Conservation (phyloP, 1,140 invertebrate species). For the Oscheius sp. region DNA sequence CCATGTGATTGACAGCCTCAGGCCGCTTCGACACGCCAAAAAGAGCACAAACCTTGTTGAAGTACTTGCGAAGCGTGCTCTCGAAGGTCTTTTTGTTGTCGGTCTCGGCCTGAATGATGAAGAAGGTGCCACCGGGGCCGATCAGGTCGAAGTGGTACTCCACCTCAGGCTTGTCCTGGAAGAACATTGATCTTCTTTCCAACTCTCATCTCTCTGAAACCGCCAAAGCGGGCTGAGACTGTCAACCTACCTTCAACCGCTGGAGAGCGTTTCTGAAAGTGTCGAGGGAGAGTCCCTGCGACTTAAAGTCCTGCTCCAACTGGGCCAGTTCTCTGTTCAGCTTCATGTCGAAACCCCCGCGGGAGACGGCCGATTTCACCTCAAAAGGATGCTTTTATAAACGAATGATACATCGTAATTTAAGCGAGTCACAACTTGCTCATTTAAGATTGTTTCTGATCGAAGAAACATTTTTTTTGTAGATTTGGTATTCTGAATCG, state of each 20-base stretch:
- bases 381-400: too few species aligned
- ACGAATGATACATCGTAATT: too few species aligned
- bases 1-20: too few species aligned
- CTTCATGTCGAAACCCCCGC: conserved; percentile 50
- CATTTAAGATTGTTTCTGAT: too few species aligned
- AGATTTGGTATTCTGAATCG: too few species aligned
- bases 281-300: conserved; percentile 47
- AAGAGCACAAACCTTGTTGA: conserved; percentile 42
- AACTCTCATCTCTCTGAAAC: background rate
- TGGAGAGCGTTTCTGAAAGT: conserved; percentile 52
- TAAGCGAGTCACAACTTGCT: too few species aligned
- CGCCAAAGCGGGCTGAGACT: background rate
- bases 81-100: conserved; percentile 41
- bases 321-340: conserved; percentile 46
- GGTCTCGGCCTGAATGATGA: conserved; percentile 49
- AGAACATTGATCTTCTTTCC: conserved; percentile 23
- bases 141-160: conserved; percentile 45
- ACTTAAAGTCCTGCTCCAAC: conserved; percentile 48
- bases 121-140: conserved; percentile 49
- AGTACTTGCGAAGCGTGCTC: conserved; percentile 39
- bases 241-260: conserved; percentile 45
- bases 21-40: too few species aligned
- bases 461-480: too few species aligned
- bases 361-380: conserved; percentile 25
- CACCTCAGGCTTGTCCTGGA: conserved; percentile 51